Base-by-base conservation (phyloP, 2,888 invertebrate genomes). In the Uloborus plumipes region DNA sequence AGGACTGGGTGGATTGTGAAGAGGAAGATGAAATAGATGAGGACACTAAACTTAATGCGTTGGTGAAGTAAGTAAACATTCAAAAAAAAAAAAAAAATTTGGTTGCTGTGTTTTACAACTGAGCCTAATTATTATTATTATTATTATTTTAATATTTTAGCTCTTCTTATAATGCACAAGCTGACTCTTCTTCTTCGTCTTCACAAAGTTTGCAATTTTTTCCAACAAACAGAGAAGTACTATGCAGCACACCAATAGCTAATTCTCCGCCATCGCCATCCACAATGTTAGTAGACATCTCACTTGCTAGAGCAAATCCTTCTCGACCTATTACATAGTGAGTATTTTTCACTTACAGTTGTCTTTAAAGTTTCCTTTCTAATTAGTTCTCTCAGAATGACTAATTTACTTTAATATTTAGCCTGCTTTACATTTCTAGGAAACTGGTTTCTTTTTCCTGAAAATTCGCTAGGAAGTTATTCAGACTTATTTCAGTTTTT, bases 1-100 rank as follows among this genome's bases (percentile, higher is more conserved):
- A n/a, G 15, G 53, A 53, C 6, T 53, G 53, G 53, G 53, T 53
- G 53, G 53, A 53, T 53, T 53, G 53, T 53, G 53, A 53, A 53
- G 53, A 53, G 53, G 15, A 15, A 16, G 53, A 16, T 53, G 53
- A 53, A 53, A n/a, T 53, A 53, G n/a, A 53, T 6, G 53, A 53
- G 6, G 15, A 53, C n/a, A 53, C 2, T 53, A 53, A 53, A 53
- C 53, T 53, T 53, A 53, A 53, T 53, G 53, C 6, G 3, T 53
- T 15, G 15, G 3, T 16, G 6, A 53, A 53, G 53, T 53, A 53
- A 53, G 53, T 53, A n/a, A 53, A 53, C 2, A 16, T 16, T 15
- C 3, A 53, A 53, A 53, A n/a, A n/a, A n/a, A n/a, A n/a, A n/a
- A n/a, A n/a, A n/a, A n/a, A n/a, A n/a, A n/a, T n/a, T n/a, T n/a